A percentile compares a stretch with the other conserved stretches of the same genome.
These are phyloP conservation scores for Pterocles burchelli DNA, from an alignment of 2,113 vertebrate genomes.

Conservation along the genomic window DNA sequence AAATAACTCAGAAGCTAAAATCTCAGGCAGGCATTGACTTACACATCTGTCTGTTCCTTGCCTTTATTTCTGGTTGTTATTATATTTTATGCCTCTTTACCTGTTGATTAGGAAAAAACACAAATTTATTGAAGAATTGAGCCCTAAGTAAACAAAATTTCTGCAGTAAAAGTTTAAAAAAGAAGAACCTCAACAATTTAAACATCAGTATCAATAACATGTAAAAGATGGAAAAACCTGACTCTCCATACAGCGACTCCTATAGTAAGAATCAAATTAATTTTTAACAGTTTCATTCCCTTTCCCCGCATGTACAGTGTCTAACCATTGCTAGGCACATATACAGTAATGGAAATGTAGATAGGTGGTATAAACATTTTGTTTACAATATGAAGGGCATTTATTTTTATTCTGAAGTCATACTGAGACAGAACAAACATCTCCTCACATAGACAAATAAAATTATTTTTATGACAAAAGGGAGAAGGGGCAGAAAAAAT, in stretches of 20 bases:
- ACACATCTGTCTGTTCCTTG: not conserved
- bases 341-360: slow-evolving; percentile 37
- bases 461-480: not conserved
- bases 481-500: not conserved
- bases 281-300: slow-evolving; percentile 53
- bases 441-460: not conserved
- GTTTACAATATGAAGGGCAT: slow-evolving; percentile 1
- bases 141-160: not conserved
- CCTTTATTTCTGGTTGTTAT: not conserved
- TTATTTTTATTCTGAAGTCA: slow-evolving; percentile 39
- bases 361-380: slow-evolving; percentile 26
- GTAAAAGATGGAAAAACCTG: not conserved
- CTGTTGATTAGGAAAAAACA: not conserved
- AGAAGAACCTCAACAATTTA: not conserved
- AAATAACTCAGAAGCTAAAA: not conserved
- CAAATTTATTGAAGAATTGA: not conserved
- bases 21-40: not conserved
- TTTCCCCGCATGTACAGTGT: slow-evolving; percentile 14
- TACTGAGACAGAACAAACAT: slow-evolving; percentile 10
- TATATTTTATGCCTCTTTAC: not conserved
- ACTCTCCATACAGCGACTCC: slow-evolving; percentile 9
- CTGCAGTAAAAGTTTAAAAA: not conserved
- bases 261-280: slow-evolving; percentile 28
- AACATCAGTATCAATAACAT: slow-evolving; percentile 3
- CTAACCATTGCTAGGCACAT: not conserved